phyloP scores from a whole-genome alignment of 2,113 vertebrate species.

The Colistium nudipinnis region DNA sequence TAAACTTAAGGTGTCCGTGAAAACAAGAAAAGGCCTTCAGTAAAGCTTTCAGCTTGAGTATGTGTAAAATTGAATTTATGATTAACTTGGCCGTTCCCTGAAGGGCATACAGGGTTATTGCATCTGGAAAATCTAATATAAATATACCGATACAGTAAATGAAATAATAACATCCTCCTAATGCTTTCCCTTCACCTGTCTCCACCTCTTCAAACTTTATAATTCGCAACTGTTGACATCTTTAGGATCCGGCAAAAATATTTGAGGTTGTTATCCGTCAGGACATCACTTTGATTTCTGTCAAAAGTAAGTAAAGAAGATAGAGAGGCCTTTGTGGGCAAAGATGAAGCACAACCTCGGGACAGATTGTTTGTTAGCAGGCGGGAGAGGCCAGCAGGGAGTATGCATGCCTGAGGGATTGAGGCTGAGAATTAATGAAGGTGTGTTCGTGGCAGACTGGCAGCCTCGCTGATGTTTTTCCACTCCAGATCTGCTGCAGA shows the following conservation, averaged over 20 bases:
- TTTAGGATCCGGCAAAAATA: neutral
- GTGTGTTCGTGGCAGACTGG: slow-evolving; percentile 64
- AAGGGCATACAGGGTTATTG: slow-evolving; percentile 18
- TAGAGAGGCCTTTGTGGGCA: neutral
- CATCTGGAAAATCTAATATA: slow-evolving; percentile 13
- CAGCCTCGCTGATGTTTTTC: slow-evolving; percentile 64
- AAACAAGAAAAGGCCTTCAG: slow-evolving; percentile 35
- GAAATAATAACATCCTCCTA: slow-evolving; percentile 8
- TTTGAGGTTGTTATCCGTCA: neutral
- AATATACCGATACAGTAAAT: slow-evolving; percentile 28
- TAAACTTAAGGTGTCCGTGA: neutral
- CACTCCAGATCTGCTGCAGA: slow-evolving; percentile 66
- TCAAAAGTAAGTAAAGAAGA: neutral
- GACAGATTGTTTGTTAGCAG: slow-evolving; percentile 32
- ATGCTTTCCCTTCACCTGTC: neutral
- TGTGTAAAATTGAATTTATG: slow-evolving; percentile 35
- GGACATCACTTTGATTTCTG: neutral
- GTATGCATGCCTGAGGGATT: slow-evolving; percentile 47
- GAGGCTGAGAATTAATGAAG: slow-evolving; percentile 61
- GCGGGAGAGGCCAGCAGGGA: slow-evolving; percentile 39
- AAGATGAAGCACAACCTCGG: neutral
- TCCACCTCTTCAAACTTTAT: neutral
- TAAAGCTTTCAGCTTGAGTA: slow-evolving; percentile 11
- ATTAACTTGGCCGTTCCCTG: slow-evolving; percentile 22
- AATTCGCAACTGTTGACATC: neutral